phyloP scores from a whole-genome alignment of 2,113 vertebrate species.

The Osmerus mordax region DNA sequence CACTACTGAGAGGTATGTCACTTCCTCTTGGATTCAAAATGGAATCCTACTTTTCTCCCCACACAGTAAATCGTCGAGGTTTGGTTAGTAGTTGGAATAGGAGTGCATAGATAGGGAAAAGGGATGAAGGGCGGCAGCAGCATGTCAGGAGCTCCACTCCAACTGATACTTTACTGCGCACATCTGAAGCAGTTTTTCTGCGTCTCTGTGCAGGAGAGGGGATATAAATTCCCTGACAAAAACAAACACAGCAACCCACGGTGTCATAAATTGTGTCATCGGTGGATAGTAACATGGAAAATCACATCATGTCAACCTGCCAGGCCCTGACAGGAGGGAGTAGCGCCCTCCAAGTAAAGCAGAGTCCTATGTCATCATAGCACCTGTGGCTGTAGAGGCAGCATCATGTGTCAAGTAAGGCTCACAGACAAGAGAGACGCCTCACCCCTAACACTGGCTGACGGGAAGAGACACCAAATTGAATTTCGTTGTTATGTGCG shows the following conservation, averaged over 20 bases:
- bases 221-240: constrained; percentile 66
- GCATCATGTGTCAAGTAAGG: constrained; percentile 9
- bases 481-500: too few relatives aligned
- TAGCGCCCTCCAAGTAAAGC: constrained; percentile 30
- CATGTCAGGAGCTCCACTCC: constrained; percentile 3
- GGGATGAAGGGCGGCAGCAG: too few relatives aligned
- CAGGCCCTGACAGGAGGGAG: constrained; percentile 37
- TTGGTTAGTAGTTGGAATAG: too few relatives aligned
- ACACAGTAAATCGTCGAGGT: too few relatives aligned
- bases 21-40: too few relatives aligned
- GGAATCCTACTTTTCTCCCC: too few relatives aligned
- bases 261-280: constrained; percentile 59
- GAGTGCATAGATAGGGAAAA: too few relatives aligned
- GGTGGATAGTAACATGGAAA: constrained; percentile 58
- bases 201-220: constrained; percentile 52
- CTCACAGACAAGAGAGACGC: constrained; percentile 31
- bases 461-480: constrained; percentile 48
- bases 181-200: constrained; percentile 29
- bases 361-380: constrained; percentile 50
- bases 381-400: constrained; percentile 52
- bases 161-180: constrained; percentile 40
- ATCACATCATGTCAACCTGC: constrained; percentile 58
- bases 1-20: too few relatives aligned
- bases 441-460: constrained; percentile 8
- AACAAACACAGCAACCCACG: constrained; percentile 65